Conservation (phyloP, 1,140 invertebrate species). For the Araneus ventricosus region DNA sequence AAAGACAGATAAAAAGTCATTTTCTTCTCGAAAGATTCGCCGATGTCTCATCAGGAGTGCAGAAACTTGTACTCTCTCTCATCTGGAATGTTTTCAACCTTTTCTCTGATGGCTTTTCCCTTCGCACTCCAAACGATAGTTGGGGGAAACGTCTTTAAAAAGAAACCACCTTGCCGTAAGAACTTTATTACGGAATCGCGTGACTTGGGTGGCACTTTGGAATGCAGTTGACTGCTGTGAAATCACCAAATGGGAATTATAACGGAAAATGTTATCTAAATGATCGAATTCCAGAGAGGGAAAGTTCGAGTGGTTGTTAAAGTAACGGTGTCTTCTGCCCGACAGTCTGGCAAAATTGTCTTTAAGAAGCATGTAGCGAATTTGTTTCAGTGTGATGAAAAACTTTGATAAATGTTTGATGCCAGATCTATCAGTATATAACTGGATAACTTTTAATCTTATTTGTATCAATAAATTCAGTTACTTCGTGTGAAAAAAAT, state of each 20-base stretch:
- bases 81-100: background rate
- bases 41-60: background rate
- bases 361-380: background rate
- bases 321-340: background rate
- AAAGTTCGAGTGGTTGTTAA: background rate
- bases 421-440: too few relatives aligned
- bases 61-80: background rate
- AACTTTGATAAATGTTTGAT: too few relatives aligned
- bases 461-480: too few relatives aligned
- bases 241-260: slow-evolving; percentile 19
- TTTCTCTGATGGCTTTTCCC: background rate
- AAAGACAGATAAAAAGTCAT: background rate
- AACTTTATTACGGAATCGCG: slow-evolving; percentile 16
- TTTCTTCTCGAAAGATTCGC: background rate
- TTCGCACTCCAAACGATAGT: background rate
- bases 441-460: too few relatives aligned
- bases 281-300: background rate
- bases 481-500: too few relatives aligned
- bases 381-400: background rate
- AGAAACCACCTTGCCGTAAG: background rate
- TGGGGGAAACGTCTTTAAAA: background rate
- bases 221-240: background rate
- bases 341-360: background rate
- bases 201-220: background rate
- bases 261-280: slow-evolving; percentile 14